Evolutionary conservation across 1,140 invertebrate species (phyloP).

Genomic region (Dermatophagoides farinae): DNA sequence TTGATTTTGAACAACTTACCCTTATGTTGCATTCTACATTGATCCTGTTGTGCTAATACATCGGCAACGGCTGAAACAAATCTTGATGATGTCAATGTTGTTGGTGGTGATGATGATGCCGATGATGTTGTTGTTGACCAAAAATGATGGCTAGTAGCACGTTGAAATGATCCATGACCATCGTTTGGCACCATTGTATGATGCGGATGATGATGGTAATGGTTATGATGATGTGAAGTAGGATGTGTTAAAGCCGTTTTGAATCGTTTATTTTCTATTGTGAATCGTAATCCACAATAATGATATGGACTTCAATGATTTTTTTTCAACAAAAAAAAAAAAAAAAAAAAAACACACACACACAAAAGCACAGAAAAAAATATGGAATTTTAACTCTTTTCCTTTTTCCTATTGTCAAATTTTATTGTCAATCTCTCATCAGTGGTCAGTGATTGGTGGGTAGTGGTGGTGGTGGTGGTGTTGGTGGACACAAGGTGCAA

Average conservation of each 20-base stretch:
- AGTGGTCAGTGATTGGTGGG: too few relatives aligned
- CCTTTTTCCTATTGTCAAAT: too few relatives aligned
- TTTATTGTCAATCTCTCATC: too few relatives aligned
- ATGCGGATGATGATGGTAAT: not conserved
- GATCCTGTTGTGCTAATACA: slow-evolving; percentile 4
- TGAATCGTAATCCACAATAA: too few relatives aligned
- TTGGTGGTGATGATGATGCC: not conserved
- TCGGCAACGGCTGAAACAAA: slow-evolving; percentile 5
- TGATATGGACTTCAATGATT: too few relatives aligned
- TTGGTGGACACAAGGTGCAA: too few relatives aligned
- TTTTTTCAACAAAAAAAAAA: too few relatives aligned
- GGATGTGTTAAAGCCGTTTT: not conserved
- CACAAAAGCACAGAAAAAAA: too few relatives aligned
- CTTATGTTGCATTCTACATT: slow-evolving; percentile 12
- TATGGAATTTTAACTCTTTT: too few relatives aligned
- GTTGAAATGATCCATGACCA: not conserved
- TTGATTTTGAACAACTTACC: slow-evolving; percentile 7
- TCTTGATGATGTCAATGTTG: slow-evolving; percentile 4
- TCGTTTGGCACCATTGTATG: not conserved
- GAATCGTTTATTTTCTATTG: not conserved
- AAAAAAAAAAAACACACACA: too few relatives aligned
- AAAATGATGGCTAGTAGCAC: not conserved
- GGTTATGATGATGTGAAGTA: not conserved
- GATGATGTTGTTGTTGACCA: not conserved
- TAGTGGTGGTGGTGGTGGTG: too few relatives aligned